phyloP scores from a whole-genome alignment of 2,888 invertebrate species.

The Punctoribates punctum region DNA sequence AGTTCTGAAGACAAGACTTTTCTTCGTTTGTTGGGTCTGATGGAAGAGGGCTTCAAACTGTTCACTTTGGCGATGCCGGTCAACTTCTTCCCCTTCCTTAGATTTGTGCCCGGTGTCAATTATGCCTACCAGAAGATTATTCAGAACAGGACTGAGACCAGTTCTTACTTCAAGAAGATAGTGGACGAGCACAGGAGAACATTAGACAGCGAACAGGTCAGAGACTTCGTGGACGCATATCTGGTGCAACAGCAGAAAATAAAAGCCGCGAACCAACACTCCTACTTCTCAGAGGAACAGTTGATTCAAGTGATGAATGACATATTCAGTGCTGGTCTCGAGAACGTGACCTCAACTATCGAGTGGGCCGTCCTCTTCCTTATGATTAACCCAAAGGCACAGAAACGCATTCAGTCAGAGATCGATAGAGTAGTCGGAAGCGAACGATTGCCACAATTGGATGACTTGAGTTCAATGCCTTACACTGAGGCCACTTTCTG shows the following conservation, averaged over 20 bases:
- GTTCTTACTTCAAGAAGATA: conserved; percentile 73
- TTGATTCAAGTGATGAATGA: conserved; percentile 86
- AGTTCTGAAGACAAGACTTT: conserved; percentile 69
- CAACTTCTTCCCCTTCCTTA: conserved; percentile 76
- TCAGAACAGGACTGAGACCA: conserved; percentile 77
- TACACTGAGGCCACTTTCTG: conserved; percentile 81
- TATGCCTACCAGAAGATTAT: conserved; percentile 60
- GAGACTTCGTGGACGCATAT: conserved; percentile 82
- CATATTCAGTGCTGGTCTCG: conserved; percentile 87
- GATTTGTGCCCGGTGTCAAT: conserved; percentile 61
- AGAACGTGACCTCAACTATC: conserved; percentile 83
- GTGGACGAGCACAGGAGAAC: conserved; percentile 74
- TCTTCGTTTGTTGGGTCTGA: conserved; percentile 73
- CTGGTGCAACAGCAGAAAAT: conserved; percentile 69
- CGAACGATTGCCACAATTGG: conserved; percentile 71
- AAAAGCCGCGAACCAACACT: conserved; percentile 67
- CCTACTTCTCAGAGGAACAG: conserved; percentile 70
- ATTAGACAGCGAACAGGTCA: conserved; percentile 68
- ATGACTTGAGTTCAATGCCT: conserved; percentile 74
- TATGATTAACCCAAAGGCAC: conserved; percentile 77
- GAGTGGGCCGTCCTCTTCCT: conserved; percentile 83
- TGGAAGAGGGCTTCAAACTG: conserved; percentile 83
- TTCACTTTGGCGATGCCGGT: conserved; percentile 77
- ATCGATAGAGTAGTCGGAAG: conserved; percentile 67
- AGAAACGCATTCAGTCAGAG: conserved; percentile 77